A percentile compares a stretch with the other conserved stretches of the same genome.
phyloP scores from a whole-genome alignment of 2,797 vertebrate species.

The Anguilla pacifica region DNA sequence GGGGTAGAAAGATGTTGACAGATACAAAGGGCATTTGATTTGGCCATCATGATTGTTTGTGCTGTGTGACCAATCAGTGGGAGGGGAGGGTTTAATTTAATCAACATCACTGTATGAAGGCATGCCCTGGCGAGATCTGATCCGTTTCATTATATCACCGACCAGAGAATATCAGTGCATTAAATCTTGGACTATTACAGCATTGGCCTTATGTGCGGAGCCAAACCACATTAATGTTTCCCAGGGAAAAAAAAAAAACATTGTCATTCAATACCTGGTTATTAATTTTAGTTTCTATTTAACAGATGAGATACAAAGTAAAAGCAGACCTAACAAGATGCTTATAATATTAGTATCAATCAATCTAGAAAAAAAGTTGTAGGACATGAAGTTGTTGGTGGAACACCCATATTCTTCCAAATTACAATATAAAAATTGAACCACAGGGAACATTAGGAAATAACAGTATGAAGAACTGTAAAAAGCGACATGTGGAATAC shows the following conservation, averaged over 20 bases:
- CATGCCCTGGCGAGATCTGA: background rate
- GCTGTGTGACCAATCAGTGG: background rate
- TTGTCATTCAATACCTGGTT: background rate
- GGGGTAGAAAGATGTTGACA: background rate
- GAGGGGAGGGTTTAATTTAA: constrained; percentile 1
- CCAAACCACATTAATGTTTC: background rate
- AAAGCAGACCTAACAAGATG: no score
- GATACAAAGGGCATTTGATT: constrained; percentile 9
- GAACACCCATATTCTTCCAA: background rate
- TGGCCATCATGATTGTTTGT: background rate
- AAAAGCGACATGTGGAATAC: background rate
- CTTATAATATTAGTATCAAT: background rate
- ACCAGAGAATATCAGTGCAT: background rate
- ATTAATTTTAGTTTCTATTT: background rate
- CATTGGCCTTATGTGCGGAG: background rate
- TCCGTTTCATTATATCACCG: background rate
- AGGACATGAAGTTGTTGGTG: background rate
- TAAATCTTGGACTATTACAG: background rate
- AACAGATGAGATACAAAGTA: background rate
- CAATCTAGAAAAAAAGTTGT: background rate
- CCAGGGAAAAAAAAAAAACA: background rate
- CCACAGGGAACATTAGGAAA: background rate
- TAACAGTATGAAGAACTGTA: background rate
- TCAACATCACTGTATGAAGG: background rate
- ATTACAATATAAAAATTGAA: background rate